Evolutionary conservation across 2,113 vertebrate species (phyloP).

Genomic region (Osmerus mordax): DNA sequence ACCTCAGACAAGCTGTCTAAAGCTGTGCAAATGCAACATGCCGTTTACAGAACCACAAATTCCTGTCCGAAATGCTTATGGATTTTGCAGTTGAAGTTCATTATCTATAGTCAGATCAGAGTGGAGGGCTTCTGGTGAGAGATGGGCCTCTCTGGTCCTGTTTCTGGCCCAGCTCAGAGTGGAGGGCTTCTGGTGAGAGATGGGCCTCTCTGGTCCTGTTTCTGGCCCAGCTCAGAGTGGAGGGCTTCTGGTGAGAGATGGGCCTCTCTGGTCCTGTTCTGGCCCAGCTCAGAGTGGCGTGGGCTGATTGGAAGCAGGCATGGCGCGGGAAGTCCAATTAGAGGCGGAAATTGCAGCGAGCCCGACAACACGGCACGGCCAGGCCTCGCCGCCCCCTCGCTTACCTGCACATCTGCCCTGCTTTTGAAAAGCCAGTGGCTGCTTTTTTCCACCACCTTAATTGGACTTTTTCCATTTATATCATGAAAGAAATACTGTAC

Average conservation of each 20-base stretch:
- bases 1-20: too few species aligned
- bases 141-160: neutral
- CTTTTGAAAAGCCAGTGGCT: conserved; percentile 72
- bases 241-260: conserved; percentile 5
- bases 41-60: neutral
- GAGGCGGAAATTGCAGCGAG: conserved; percentile 81
- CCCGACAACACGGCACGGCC: conserved; percentile 70
- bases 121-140: conserved; percentile 7
- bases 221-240: conserved; percentile 50
- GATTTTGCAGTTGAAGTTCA: conserved; percentile 27
- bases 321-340: conserved; percentile 92
- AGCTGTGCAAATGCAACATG: too few species aligned
- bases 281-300: conserved; percentile 54
- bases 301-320: conserved; percentile 89
- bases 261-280: neutral
- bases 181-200: conserved; percentile 44
- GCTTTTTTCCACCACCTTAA: conserved; percentile 60
- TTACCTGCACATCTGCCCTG: conserved; percentile 88
- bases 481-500: conserved; percentile 47
- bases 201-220: neutral
- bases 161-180: conserved; percentile 36
- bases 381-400: conserved; percentile 82
- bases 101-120: conserved; percentile 8
- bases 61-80: neutral
- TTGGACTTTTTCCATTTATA: conserved; percentile 58